These are phyloP conservation scores for Amphilophus citrinellus DNA, from an alignment of 2,113 vertebrate genomes.

Conservation along the genomic window DNA sequence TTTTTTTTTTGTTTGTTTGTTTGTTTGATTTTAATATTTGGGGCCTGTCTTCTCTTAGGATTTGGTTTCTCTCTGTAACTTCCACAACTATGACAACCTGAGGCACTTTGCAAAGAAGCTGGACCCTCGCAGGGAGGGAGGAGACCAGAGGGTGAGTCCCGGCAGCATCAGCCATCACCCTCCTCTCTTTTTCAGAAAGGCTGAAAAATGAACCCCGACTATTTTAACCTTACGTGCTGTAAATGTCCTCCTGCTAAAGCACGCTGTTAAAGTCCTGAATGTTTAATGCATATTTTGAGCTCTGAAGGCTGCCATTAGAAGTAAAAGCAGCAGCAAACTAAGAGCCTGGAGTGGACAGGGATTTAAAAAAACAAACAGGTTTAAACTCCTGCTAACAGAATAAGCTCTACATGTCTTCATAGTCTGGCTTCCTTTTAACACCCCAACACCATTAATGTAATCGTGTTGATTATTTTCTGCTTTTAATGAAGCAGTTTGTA, in stretches of 20 bases:
- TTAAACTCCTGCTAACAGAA: too few species aligned
- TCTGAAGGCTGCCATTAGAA: neutral
- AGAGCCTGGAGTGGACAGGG: too few species aligned
- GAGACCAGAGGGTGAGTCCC: slow-evolving; percentile 95
- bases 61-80: slow-evolving; percentile 95
- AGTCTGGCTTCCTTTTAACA: neutral
- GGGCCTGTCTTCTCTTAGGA: slow-evolving; percentile 82
- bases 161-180: neutral
- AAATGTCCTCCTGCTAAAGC: neutral
- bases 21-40: neutral
- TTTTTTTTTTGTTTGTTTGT: too few species aligned
- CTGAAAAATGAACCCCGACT: neutral
- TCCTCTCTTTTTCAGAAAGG: neutral
- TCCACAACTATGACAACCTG: slow-evolving; percentile 99
- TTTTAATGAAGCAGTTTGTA: neutral
- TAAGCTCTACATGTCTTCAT: too few species aligned
- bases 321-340: too few species aligned
- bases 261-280: neutral
- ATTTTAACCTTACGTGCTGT: neutral
- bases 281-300: neutral
- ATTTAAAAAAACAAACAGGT: too few species aligned
- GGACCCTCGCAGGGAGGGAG: slow-evolving; percentile 97
- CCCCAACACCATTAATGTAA: neutral
- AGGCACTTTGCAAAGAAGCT: slow-evolving; percentile 99
- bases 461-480: neutral